Conservation (phyloP, 2,888 invertebrate species). For the Xylota segnis region DNA sequence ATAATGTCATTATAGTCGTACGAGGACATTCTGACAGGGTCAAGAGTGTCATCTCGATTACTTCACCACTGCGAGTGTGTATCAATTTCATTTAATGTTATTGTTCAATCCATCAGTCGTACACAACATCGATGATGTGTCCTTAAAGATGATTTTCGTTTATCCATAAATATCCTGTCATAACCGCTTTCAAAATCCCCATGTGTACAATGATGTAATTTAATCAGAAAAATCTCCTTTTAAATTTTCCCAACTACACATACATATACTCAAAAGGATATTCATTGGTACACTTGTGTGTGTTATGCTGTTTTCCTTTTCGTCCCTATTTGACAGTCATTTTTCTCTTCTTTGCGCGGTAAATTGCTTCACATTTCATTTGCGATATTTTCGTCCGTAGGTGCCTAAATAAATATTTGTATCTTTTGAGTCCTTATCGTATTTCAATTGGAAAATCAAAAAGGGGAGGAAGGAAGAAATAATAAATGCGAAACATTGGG, state of each 20-base stretch:
- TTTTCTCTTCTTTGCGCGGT: slow-evolving; percentile 14
- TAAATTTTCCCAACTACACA: background rate
- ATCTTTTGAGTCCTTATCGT: slow-evolving; percentile 40
- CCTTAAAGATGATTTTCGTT: slow-evolving; percentile 18
- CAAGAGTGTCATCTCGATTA: slow-evolving; percentile 10
- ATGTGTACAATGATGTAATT: slow-evolving; percentile 2
- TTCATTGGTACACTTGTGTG: no score
- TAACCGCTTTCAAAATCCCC: background rate
- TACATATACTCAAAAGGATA: background rate
- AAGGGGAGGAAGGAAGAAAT: slow-evolving; percentile 7
- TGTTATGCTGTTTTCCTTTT: background rate
- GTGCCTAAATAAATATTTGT: slow-evolving; percentile 58
- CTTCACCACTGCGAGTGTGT: background rate
- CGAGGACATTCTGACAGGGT: slow-evolving; percentile 1
- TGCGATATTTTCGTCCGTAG: slow-evolving; percentile 29
- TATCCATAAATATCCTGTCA: slow-evolving; percentile 4
- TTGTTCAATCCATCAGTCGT: slow-evolving; percentile 16
- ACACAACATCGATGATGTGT: background rate
- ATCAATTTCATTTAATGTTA: slow-evolving; percentile 6
- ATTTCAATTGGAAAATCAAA: slow-evolving; percentile 55
- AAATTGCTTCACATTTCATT: slow-evolving; percentile 35
- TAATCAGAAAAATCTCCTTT: background rate
- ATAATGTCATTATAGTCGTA: slow-evolving; percentile 6
- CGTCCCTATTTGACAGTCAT: slow-evolving; percentile 1
- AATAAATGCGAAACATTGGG: slow-evolving; percentile 7